Conservation (phyloP, 1,140 invertebrate species). For the Diachasma alloeum region DNA sequence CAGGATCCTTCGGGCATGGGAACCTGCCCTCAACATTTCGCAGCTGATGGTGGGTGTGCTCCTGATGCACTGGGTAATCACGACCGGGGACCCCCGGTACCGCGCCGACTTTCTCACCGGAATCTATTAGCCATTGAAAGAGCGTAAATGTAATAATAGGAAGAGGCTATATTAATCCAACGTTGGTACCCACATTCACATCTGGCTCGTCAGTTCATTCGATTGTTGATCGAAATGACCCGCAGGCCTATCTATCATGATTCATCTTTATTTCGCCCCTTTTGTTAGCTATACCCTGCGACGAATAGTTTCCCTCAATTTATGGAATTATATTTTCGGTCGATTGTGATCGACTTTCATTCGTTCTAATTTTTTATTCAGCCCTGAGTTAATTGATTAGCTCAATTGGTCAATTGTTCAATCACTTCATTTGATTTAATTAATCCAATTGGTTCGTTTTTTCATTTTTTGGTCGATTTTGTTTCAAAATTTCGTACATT, state of each 20-base stretch:
- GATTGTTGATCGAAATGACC: neutral
- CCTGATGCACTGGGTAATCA: constrained; percentile 45
- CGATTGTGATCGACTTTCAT: neutral
- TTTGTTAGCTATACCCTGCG: neutral
- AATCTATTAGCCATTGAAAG: constrained; percentile 10
- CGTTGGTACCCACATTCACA: neutral
- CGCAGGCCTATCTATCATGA: neutral
- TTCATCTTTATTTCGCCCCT: neutral
- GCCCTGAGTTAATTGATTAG: too few species aligned
- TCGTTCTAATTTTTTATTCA: neutral
- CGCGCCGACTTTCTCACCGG: constrained; percentile 20
- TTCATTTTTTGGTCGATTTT: too few species aligned
- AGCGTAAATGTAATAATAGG: neutral
- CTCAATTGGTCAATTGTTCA: too few species aligned
- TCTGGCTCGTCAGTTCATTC: neutral
- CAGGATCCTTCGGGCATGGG: constrained; percentile 24
- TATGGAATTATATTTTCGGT: neutral
- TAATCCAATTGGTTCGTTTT: neutral
- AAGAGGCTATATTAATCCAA: neutral
- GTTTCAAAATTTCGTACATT: too few species aligned
- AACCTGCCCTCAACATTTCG: constrained; percentile 29
- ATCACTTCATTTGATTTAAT: neutral
- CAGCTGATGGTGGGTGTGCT: constrained; percentile 30
- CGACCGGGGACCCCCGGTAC: constrained; percentile 46
- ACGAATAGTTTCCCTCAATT: neutral